These are phyloP conservation scores for Acronicta leporina DNA, from an alignment of 2,888 invertebrate species.

Conservation along the genomic window DNA sequence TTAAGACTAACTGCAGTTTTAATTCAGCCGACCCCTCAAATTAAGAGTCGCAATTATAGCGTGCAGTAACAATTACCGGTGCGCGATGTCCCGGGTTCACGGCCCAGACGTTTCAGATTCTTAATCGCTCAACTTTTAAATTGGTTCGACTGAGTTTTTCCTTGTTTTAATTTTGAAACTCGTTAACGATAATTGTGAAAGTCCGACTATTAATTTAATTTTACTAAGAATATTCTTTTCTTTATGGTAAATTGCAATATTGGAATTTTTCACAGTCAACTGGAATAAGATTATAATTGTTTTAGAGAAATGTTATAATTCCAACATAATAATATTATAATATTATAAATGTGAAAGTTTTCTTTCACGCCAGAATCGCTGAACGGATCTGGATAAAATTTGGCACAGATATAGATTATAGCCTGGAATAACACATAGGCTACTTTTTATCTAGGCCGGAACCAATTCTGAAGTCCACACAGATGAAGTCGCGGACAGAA, in stretches of 20 bases:
- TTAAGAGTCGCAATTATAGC: conserved; percentile 63
- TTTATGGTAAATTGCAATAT: conserved; percentile 7
- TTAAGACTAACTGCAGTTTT: conserved; percentile 58
- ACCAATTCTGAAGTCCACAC: too few species aligned
- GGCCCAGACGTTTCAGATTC: conserved; percentile 59
- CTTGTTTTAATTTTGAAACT: conserved; percentile 51
- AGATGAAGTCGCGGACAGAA: too few species aligned
- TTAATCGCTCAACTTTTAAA: conserved; percentile 66
- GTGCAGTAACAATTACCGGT: conserved; percentile 59
- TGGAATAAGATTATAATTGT: neutral
- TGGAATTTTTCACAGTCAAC: neutral
- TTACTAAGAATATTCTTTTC: conserved; percentile 8
- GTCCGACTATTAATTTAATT: conserved; percentile 19
- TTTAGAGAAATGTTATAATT: neutral
- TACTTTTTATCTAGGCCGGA: too few species aligned
- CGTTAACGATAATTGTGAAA: conserved; percentile 44
- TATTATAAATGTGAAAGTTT: too few species aligned
- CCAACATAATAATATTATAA: too few species aligned
- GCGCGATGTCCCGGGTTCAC: conserved; percentile 55
- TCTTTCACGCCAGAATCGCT: too few species aligned
- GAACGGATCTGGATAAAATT: too few species aligned
- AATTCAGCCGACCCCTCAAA: conserved; percentile 62
- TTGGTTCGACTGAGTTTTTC: conserved; percentile 56
- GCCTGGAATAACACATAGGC: too few species aligned
- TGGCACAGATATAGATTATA: too few species aligned